Percentiles rank a stretch among this genome's conserved stretches.
phyloP scores from a whole-genome alignment of 2,888 invertebrate genomes.

The Thysanoteuthis rhombus region DNA sequence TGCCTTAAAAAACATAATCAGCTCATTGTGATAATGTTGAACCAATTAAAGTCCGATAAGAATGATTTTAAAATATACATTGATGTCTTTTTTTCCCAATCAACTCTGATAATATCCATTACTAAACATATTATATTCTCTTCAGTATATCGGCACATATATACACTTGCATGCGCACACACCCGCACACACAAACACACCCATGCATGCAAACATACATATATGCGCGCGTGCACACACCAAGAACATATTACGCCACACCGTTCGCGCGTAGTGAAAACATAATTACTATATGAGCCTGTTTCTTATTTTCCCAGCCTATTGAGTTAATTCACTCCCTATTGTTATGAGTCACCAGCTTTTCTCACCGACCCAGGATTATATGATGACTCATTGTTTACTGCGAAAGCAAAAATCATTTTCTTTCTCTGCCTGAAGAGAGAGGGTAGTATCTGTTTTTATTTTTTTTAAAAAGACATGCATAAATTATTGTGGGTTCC shows the following conservation, averaged over 20 bases:
- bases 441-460: not conserved
- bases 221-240: not conserved
- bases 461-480: too few relatives aligned
- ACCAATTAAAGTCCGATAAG: not conserved
- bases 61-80: not conserved
- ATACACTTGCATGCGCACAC: not conserved
- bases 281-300: not conserved
- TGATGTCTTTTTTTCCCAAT: too few relatives aligned
- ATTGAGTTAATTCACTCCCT: not conserved
- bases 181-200: too few relatives aligned
- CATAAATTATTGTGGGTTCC: too few relatives aligned
- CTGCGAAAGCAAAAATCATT: not conserved
- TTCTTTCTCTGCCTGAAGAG: not conserved
- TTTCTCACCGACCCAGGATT: not conserved
- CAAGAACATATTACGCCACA: not conserved
- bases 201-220: too few relatives aligned
- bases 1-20: not conserved
- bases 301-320: not conserved
- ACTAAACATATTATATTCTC: not conserved
- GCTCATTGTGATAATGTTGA: not conserved
- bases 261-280: not conserved
- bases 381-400: not conserved
- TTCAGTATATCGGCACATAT: not conserved
- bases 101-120: not conserved
- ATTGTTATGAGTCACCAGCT: not conserved